phyloP scores from a whole-genome alignment of 2,797 vertebrate genomes.

The Sebastes matsubarae region DNA sequence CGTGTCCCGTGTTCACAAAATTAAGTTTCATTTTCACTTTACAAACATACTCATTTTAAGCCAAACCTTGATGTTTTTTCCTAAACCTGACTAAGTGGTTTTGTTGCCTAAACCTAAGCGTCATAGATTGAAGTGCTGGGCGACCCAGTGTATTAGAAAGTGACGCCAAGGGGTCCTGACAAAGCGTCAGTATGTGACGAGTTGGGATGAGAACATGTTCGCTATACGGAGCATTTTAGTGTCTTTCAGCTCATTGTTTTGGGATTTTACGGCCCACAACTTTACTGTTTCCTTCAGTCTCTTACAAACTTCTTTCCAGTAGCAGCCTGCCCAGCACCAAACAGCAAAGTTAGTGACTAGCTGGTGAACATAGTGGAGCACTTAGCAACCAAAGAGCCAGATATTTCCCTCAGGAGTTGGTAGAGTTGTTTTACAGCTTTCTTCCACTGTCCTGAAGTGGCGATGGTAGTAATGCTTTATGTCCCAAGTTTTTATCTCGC shows the following conservation, averaged over 20 bases:
- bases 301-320: background rate
- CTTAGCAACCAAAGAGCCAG: background rate
- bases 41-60: too few relatives aligned
- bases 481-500: background rate
- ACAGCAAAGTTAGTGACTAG: background rate
- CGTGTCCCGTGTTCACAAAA: too few relatives aligned
- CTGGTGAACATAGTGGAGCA: background rate
- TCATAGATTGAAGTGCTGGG: too few relatives aligned
- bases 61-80: too few relatives aligned
- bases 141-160: too few relatives aligned
- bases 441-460: background rate
- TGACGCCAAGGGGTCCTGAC: too few relatives aligned
- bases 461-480: background rate
- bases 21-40: too few relatives aligned
- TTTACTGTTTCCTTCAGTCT: background rate
- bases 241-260: background rate
- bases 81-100: too few relatives aligned
- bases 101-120: too few relatives aligned
- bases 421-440: background rate
- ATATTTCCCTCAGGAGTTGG: background rate
- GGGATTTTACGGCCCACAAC: background rate
- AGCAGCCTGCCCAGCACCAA: background rate
- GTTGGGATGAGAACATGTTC: too few relatives aligned
- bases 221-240: background rate
- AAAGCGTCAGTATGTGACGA: too few relatives aligned